These are phyloP conservation scores for Hypolimnas misippus DNA, from an alignment of 2,888 invertebrate species.

Conservation along the genomic window DNA sequence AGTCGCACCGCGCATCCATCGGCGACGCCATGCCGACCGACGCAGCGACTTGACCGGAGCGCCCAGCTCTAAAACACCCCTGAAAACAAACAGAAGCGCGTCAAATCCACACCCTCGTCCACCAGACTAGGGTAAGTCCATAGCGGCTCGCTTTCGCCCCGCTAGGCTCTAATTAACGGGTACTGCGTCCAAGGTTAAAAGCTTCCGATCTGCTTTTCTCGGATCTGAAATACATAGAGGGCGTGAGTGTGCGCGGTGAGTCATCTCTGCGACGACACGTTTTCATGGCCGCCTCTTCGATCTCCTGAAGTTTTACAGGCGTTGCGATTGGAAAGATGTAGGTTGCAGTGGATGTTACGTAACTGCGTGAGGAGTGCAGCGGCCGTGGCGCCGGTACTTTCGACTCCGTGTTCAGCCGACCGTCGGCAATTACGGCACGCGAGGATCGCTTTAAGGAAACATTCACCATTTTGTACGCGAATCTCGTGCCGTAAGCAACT, in stretches of 20 bases:
- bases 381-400: slow-evolving; percentile 71
- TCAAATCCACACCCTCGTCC: slow-evolving; percentile 56
- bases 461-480: slow-evolving; percentile 79
- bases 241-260: slow-evolving; percentile 76
- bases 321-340: slow-evolving; percentile 60
- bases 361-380: slow-evolving; percentile 73
- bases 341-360: slow-evolving; percentile 77
- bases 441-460: slow-evolving; percentile 78
- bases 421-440: slow-evolving; percentile 73
- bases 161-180: slow-evolving; percentile 43
- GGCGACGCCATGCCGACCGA: slow-evolving; percentile 76
- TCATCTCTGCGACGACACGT: slow-evolving; percentile 79
- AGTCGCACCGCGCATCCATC: slow-evolving; percentile 75
- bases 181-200: slow-evolving; percentile 64
- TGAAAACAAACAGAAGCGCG: slow-evolving; percentile 59
- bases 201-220: slow-evolving; percentile 60
- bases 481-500: slow-evolving; percentile 59
- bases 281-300: slow-evolving; percentile 79
- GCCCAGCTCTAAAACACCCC: slow-evolving; percentile 67
- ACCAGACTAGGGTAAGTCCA: slow-evolving; percentile 71
- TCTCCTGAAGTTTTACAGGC: slow-evolving; percentile 60
- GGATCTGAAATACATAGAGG: slow-evolving; percentile 55
- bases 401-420: slow-evolving; percentile 68
- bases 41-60: slow-evolving; percentile 76
- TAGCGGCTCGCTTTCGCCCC: slow-evolving; percentile 47